Percentiles rank a stretch among this genome's conserved stretches.
phyloP scores from a whole-genome alignment of 1,140 invertebrate genomes.

The Sminthurides bifidus region DNA sequence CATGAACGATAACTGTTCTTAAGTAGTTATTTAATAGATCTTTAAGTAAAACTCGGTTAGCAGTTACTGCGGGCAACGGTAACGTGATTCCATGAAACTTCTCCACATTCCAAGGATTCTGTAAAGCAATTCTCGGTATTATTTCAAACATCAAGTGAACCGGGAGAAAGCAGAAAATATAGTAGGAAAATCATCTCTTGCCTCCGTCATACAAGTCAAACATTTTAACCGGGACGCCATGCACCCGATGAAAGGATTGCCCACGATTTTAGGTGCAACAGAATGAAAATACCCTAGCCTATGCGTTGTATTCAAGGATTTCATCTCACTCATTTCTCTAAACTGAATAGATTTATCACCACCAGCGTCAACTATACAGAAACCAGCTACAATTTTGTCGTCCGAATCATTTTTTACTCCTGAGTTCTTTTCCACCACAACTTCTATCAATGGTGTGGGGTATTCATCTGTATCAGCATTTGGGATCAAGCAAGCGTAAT shows the following conservation, averaged over 20 bases:
- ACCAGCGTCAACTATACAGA: not conserved
- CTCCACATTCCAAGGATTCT: constrained; percentile 8
- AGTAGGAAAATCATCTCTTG: not conserved
- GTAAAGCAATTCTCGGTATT: no score
- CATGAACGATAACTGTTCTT: constrained; percentile 65
- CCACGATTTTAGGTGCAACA: not conserved
- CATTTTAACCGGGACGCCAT: constrained; percentile 12
- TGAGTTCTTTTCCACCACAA: not conserved
- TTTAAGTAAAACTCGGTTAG: constrained; percentile 46
- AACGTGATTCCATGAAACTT: constrained; percentile 8
- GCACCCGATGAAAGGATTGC: constrained; percentile 6
- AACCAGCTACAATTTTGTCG: not conserved
- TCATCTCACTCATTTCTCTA: no score
- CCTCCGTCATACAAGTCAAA: constrained; percentile 9
- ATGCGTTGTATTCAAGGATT: not conserved
- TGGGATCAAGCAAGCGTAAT: not conserved
- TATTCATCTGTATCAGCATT: not conserved
- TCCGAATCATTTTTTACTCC: not conserved
- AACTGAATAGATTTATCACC: constrained; percentile 1
- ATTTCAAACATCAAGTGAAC: not conserved
- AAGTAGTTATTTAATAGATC: constrained; percentile 67
- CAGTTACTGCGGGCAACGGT: constrained; percentile 36
- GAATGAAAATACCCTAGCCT: constrained; percentile 2
- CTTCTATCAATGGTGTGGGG: not conserved
- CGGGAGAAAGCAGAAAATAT: not conserved